Conservation (phyloP, 2,797 vertebrate genomes). For the Lophura swinhoii region DNA sequence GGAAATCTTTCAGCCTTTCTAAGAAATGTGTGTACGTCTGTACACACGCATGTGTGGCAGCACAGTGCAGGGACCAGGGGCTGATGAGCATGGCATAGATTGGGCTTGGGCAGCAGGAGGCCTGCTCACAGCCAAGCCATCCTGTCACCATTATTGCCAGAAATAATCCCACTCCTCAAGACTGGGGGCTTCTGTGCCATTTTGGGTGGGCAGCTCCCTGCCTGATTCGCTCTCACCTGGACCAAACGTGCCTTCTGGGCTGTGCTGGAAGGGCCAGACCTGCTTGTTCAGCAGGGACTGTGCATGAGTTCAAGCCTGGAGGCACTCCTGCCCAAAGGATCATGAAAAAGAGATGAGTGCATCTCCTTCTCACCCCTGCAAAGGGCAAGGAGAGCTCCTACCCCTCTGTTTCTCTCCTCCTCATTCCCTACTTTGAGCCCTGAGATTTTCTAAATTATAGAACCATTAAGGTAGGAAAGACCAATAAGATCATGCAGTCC, state of each 20-base stretch:
- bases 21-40: not conserved
- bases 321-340: not conserved
- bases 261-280: not conserved
- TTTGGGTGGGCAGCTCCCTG: not conserved
- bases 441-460: not conserved
- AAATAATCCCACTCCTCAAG: not conserved
- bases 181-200: not conserved
- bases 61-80: not conserved
- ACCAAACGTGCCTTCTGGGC: not conserved
- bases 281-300: not conserved
- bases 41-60: not conserved
- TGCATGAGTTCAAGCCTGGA: not conserved
- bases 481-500: too few relatives aligned
- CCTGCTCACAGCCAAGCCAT: not conserved
- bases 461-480: too few relatives aligned
- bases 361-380: not conserved
- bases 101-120: not conserved
- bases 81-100: fast-evolving
- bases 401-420: not conserved
- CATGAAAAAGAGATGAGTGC: not conserved
- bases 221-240: not conserved
- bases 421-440: not conserved
- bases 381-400: not conserved
- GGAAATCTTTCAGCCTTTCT: not conserved
- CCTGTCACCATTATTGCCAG: not conserved